phyloP scores from a whole-genome alignment of 2,888 invertebrate species.

The Philopedon plagiatum region DNA sequence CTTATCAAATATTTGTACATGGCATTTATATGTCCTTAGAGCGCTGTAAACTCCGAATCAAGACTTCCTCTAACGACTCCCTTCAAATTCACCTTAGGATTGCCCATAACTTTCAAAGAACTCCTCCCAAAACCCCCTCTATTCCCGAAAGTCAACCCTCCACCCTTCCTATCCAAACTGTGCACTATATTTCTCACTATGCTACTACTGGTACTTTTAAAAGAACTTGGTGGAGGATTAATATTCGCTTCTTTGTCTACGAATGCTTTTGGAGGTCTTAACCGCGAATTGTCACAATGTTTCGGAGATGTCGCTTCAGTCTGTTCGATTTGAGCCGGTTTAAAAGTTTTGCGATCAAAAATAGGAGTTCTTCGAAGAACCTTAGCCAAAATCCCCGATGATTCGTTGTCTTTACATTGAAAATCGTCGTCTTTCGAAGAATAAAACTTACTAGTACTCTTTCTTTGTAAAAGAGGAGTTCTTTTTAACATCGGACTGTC shows the following conservation, averaged over 20 bases:
- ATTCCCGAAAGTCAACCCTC: conserved; percentile 57
- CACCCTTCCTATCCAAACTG: conserved; percentile 64
- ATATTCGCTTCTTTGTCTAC: background rate
- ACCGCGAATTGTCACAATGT: background rate
- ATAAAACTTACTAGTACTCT: conserved; percentile 10
- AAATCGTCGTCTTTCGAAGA: background rate
- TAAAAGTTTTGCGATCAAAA: conserved; percentile 44
- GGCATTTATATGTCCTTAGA: too few relatives aligned
- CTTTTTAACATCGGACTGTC: conserved; percentile 46
- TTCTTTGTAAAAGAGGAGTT: conserved; percentile 57
- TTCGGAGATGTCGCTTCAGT: background rate
- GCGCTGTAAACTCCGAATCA: conserved; percentile 55
- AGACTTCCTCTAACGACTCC: conserved; percentile 51
- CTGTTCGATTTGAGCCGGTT: conserved; percentile 11
- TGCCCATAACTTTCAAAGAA: conserved; percentile 63
- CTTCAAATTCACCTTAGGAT: conserved; percentile 58
- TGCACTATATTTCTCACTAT: conserved; percentile 67
- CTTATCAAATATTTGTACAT: too few relatives aligned
- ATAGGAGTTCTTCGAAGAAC: conserved; percentile 47
- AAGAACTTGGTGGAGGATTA: conserved; percentile 21
- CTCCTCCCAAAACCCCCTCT: conserved; percentile 63
- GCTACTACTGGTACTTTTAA: conserved; percentile 49
- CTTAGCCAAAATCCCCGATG: conserved; percentile 47
- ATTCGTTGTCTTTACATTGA: conserved; percentile 17
- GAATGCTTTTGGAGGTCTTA: background rate